These are phyloP conservation scores for Spinus olivaceus DNA, from an alignment of 2,797 vertebrate species.

Conservation along the genomic window DNA sequence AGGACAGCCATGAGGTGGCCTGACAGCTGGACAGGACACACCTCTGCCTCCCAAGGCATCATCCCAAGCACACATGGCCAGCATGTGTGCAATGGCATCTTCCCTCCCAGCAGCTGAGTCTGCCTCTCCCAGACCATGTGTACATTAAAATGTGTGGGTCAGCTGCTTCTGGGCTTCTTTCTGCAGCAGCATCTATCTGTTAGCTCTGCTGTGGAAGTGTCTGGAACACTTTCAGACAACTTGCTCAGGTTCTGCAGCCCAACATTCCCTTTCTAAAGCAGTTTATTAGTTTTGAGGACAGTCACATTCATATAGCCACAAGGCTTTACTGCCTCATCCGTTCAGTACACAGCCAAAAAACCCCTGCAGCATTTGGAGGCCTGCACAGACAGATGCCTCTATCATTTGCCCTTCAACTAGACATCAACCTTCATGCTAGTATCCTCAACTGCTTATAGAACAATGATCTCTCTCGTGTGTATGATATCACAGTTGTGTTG, in stretches of 20 bases:
- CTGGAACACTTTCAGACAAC: neutral
- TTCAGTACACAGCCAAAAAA: neutral
- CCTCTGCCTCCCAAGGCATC: neutral
- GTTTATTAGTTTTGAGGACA: neutral
- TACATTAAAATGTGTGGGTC: neutral
- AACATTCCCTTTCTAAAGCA: neutral
- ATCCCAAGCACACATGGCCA: neutral
- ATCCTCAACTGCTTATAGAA: neutral
- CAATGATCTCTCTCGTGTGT: accelerated
- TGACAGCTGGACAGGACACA: accelerated
- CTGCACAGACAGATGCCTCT: neutral
- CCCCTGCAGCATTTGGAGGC: neutral
- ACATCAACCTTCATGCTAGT: neutral
- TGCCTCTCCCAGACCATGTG: too few species aligned
- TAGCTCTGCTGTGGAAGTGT: neutral
- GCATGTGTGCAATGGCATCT: neutral
- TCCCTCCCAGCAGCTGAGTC: neutral
- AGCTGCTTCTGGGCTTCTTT: too few species aligned
- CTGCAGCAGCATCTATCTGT: neutral
- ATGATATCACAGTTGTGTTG: neutral
- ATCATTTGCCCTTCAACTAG: neutral
- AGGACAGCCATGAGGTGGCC: neutral
- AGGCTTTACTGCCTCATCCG: neutral
- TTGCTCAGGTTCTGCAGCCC: neutral
- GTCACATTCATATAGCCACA: neutral